Base-by-base conservation (phyloP, 2,113 vertebrate genomes). In the Tragulus kanchil region DNA sequence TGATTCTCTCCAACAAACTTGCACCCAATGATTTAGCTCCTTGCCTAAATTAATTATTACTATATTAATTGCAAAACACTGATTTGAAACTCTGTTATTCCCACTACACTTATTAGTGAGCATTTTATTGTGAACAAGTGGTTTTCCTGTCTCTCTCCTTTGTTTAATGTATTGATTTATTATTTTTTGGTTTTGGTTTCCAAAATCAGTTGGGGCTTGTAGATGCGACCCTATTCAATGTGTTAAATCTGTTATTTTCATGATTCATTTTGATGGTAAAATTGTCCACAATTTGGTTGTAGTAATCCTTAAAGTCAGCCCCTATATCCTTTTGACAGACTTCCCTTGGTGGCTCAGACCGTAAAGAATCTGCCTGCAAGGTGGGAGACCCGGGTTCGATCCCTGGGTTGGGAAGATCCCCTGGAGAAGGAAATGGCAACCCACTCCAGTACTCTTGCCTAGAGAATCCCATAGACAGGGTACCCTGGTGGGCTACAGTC, bases 111-210 rank as follows among this genome's bases (percentile, higher is more conserved):
- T 69, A 85, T 85, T 81, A 79, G 62, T n/a, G 45, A 84, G 19
- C 31, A 88, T 25, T 97, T 64, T 54, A 26, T 52, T 77, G 31
- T 65, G 75, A 81, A 75, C 26, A 91, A 75, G 10, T 42, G 5
- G 61, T 56, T 77, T 78, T 42, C 28, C 13, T n/a, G 81, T 82
- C 48, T 64, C 13, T 59, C 13, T 69, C 52, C 42, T 79, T 84
- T 89, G 36, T 36, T 62, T 31, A 86, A 56, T 93, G 14, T 50
- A 65, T 36, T 77, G 31, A 64, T 64, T 81, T 16, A 50, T 85
- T 89, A n/a, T 78, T 77, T 61, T 82, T 88, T 75, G 45, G 52
- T 86, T 91, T 90, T 71, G 81, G 36, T 78, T 93, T 92, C 94
- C 69, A 67, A 26, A 62, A 85, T 87, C 54, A 71, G n/a, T 85